These are phyloP conservation scores for Crossoptilon crossoptilon DNA, from an alignment of 2,797 vertebrate species.

Conservation along the genomic window DNA sequence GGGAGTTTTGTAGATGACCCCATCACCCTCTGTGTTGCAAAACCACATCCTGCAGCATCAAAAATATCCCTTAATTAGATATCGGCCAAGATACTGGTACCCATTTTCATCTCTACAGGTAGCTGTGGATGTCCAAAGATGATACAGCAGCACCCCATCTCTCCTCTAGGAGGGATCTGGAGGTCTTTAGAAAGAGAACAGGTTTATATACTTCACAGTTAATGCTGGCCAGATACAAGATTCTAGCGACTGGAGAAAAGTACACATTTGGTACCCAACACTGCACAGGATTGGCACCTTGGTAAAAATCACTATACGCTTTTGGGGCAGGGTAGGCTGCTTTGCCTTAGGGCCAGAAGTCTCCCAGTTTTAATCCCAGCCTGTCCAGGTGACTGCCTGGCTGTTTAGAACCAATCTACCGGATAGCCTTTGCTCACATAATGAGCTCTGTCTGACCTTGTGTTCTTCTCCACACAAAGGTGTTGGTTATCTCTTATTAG, in stretches of 20 bases:
- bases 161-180: not conserved
- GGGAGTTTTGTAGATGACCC: not conserved
- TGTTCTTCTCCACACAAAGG: not conserved
- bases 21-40: not conserved
- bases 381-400: not conserved
- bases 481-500: constrained; percentile 18
- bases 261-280: not conserved
- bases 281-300: not conserved
- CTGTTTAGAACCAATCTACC: not conserved
- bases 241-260: not conserved
- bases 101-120: not conserved
- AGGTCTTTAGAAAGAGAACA: not conserved
- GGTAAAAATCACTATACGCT: not conserved
- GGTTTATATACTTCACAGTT: not conserved
- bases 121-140: not conserved
- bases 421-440: not conserved
- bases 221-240: not conserved
- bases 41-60: not conserved
- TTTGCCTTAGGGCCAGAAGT: not conserved
- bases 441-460: not conserved
- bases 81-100: not conserved
- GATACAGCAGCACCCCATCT: not conserved
- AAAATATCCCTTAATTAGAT: not conserved
- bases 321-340: not conserved
- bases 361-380: not conserved